These are phyloP conservation scores for Cryptocephalus primarius DNA, from an alignment of 2,888 invertebrate species.

Conservation along the genomic window DNA sequence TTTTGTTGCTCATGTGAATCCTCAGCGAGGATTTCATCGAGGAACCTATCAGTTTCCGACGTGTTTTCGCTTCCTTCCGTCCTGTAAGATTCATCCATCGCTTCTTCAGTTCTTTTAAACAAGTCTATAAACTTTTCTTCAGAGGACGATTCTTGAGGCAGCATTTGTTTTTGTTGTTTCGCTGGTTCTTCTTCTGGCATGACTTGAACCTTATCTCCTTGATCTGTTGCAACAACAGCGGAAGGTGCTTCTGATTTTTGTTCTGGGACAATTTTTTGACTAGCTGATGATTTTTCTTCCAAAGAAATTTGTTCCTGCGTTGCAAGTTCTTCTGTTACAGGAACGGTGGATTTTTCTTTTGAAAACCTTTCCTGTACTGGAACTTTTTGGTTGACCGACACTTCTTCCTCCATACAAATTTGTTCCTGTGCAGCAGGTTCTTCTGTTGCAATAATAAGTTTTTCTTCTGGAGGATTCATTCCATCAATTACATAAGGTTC, in stretches of 20 bases:
- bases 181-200: too few relatives aligned
- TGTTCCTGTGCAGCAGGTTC: too few relatives aligned
- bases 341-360: too few relatives aligned
- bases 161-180: neutral
- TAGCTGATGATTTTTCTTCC: neutral
- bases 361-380: too few relatives aligned
- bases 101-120: neutral
- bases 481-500: too few relatives aligned
- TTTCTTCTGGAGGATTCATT: too few relatives aligned
- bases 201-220: neutral
- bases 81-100: neutral
- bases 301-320: too few relatives aligned
- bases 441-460: too few relatives aligned
- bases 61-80: neutral
- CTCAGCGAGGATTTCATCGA: neutral
- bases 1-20: constrained; percentile 5
- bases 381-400: too few relatives aligned
- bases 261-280: neutral
- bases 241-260: neutral
- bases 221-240: neutral
- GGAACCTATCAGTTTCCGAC: neutral
- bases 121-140: neutral
- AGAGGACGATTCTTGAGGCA: neutral
- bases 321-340: too few relatives aligned
- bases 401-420: too few relatives aligned